Conservation (phyloP, 2,797 vertebrate species). For the Myotis myotis region DNA sequence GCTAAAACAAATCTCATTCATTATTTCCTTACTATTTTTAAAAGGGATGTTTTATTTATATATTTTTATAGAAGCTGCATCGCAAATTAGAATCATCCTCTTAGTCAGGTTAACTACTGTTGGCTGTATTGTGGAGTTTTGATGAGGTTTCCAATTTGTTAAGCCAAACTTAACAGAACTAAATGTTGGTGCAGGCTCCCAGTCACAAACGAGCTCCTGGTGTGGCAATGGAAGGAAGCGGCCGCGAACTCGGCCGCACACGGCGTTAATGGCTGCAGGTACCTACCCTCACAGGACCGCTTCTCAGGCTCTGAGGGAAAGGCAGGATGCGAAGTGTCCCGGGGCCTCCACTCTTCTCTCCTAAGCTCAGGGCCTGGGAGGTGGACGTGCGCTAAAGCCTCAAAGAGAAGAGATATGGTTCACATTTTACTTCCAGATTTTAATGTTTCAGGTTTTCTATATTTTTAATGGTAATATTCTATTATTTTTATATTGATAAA, state of each 20-base stretch:
- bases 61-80: neutral
- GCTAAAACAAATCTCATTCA: neutral
- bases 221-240: neutral
- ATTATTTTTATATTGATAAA: neutral
- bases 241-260: neutral
- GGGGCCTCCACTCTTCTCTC: neutral
- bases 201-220: conserved; percentile 23
- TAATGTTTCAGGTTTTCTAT: neutral
- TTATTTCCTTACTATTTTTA: neutral
- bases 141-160: neutral
- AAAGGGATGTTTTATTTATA: neutral
- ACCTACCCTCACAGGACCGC: neutral
- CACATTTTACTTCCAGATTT: neutral
- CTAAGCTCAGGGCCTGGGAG: neutral
- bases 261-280: neutral
- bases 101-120: neutral
- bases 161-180: conserved; percentile 49
- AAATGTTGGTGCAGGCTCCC: conserved; percentile 20
- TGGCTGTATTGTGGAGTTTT: neutral
- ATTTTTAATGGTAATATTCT: neutral
- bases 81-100: neutral
- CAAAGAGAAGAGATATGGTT: neutral
- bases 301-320: neutral
- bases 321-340: neutral
- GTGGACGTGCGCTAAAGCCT: too few relatives aligned